Percentiles rank a stretch among this genome's conserved stretches.
phyloP scores from a whole-genome alignment of 2,888 invertebrate species.

The Prostheceraeus crozeri region DNA sequence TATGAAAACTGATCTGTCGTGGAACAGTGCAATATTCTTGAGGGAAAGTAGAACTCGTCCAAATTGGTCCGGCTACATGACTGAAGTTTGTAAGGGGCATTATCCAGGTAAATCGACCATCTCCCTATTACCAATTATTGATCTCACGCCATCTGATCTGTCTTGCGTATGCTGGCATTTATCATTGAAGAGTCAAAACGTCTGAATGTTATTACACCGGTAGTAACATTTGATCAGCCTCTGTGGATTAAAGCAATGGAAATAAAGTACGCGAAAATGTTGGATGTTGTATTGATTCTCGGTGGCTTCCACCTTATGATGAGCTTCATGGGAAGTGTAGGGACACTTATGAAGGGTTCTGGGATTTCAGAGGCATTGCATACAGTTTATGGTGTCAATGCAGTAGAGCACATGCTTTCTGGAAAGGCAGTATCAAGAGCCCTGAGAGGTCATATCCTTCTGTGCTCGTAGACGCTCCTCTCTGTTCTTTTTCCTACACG shows the following conservation, averaged over 20 bases:
- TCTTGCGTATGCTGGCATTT: slow-evolving; percentile 29
- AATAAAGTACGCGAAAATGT: slow-evolving; percentile 34
- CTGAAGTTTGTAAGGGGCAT: background rate
- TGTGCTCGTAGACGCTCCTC: too few relatives aligned
- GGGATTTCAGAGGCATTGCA: slow-evolving; percentile 43
- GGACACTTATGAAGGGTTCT: slow-evolving; percentile 42
- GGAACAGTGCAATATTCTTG: background rate
- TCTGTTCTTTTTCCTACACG: too few relatives aligned
- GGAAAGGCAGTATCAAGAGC: slow-evolving; percentile 43
- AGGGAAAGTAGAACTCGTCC: too few relatives aligned
- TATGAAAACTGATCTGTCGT: too few relatives aligned
- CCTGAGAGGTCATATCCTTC: slow-evolving; percentile 41
- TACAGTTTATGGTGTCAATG: slow-evolving; percentile 42
- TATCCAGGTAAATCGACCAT: slow-evolving; percentile 3
- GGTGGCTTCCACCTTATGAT: slow-evolving; percentile 43
- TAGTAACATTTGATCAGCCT: slow-evolving; percentile 43
- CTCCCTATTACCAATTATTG: slow-evolving; percentile 4
- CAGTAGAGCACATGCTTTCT: slow-evolving; percentile 43
- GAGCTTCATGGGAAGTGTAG: slow-evolving; percentile 44
- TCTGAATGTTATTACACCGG: slow-evolving; percentile 38
- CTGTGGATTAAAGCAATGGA: slow-evolving; percentile 41
- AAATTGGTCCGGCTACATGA: slow-evolving; percentile 35
- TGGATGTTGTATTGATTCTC: slow-evolving; percentile 38
- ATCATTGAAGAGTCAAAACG: slow-evolving; percentile 35
- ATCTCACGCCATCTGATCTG: background rate